Evolutionary conservation across 2,888 invertebrate species (phyloP).

Genomic region (Philereme transversata): DNA sequence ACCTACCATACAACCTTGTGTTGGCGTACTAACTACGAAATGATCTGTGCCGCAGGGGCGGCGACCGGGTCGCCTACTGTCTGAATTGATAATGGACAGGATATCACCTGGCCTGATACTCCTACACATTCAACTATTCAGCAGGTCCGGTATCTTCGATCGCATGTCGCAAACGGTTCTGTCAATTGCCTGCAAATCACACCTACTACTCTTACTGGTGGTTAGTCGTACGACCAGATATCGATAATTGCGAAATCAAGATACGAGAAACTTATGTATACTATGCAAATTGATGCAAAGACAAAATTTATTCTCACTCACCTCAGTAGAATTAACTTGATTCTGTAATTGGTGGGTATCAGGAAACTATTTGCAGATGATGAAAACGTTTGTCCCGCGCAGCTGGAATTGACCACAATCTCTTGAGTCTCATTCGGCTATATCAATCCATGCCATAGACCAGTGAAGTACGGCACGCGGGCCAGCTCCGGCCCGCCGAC

Average conservation of each 20-base stretch:
- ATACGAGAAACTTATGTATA: neutral
- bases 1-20: constrained; percentile 13
- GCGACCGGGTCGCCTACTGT: constrained; percentile 40
- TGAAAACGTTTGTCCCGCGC: no score
- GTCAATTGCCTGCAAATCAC: neutral
- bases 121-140: constrained; percentile 41
- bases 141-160: constrained; percentile 18
- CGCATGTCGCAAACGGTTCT: constrained; percentile 9
- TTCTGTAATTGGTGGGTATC: no score
- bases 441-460: no score
- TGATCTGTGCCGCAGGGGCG: constrained; percentile 30
- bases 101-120: constrained; percentile 68
- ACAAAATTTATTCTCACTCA: no score
- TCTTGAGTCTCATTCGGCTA: no score
- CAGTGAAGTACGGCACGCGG: no score
- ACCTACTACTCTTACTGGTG: constrained; percentile 4
- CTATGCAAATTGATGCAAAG: no score
- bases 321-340: no score
- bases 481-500: no score
- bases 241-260: constrained; percentile 1
- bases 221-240: neutral
- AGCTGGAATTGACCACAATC: no score
- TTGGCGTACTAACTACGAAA: constrained; percentile 1
- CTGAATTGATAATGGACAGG: constrained; percentile 69
- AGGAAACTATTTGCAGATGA: no score